Base-by-base conservation (phyloP, 2,113 vertebrate species). In the Corvus moneduloides region DNA sequence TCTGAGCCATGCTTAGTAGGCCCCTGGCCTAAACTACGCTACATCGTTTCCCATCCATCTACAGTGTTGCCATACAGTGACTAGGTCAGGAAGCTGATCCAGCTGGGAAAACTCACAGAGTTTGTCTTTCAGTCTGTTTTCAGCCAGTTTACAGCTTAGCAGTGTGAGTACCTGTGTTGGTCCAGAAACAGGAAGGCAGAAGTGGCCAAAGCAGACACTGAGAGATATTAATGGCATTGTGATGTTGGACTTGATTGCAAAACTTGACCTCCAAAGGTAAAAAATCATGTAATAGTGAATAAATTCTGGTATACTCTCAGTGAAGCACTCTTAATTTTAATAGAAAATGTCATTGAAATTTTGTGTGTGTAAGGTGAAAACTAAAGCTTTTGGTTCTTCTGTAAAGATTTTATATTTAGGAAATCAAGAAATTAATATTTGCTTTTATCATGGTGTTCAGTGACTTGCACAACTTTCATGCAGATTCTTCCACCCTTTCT, bases 401-500 rank as follows among this genome's bases (percentile, higher is more conserved):
- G 26, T 51, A 43, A 86, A 33, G 6, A 41, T 12, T 61, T 87
- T 18, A 3, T 64, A 21, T 52, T 41, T 67, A 68, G 18, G 52
- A 87, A 91, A 78, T 69, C 5, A 61, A 63, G 8, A 69, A 43
- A 55, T 62, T 21, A 37, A 16, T 76, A 52, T 44, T 84, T 78
- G 56, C 13, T 75, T 83, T 82, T 62, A 32, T 80, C 2, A 0
- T 80, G 62, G 32, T 66, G 12, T 71, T 92, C 26, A 35, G 72
- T 90, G 94, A 93, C 67, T 27, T 67, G 68, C 83, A 56, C 55
- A 83, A 88, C 52, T 87, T 72, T 87, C 68, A 58, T 82, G 14
- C 94, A 98, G 98, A 94, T 90, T 95, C 95, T 71, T n/a, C 76
- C 76, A 44, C 96, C 97, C 86, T 95, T 98, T 44, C n/a, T 98